Base-by-base conservation (phyloP, 1,140 invertebrate species). In the Penaeus japonicus region DNA sequence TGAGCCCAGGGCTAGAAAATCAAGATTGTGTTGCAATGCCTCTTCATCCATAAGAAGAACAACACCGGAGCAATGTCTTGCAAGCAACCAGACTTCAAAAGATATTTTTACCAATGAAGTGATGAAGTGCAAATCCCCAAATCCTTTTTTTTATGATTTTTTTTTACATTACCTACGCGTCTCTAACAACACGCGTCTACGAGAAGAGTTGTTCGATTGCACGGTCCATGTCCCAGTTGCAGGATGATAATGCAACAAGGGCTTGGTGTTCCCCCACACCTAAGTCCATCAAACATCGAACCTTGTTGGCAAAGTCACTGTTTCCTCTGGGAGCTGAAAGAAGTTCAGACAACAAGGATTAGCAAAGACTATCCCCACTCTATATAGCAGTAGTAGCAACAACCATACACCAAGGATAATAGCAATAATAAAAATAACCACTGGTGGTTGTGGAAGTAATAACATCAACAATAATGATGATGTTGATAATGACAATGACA, bases 151-250 rank as follows among this genome's bases (percentile, higher is more conserved):
- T 47, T 47, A 10, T 47, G 0, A 39, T 39, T 39, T 39, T 18
- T 77, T 77, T 30, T 77, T 77, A 32, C 79, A 24, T 47, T 70
- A 55, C 57, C n/a, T 77, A n/a, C 57, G 24, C 17, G 17, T 55
- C 39, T 17, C 22, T 20, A 54, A 24, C 47, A 15, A 30, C 27
- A 30, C 24, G 30, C 27, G 39, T 89, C 95, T 97, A 97, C 95
- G 96, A 96, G 93, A 98, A 98, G 83, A 97, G 93, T 92, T 96
- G 95, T 92, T 98, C 97, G 18, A 96, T 97, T 70, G 97, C 97
- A 91, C 95, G 94, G 93, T 97, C 96, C 91, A 98, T 92, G 96
- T 97, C 96, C 97, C 97, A 98, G 92, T 97, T 96, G 92, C 96
- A 96, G 24, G 96, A 96, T 32, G 97, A 98, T 32, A 98, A 93